These are phyloP conservation scores for Tachina grossa DNA, from an alignment of 2,888 invertebrate species.

Conservation along the genomic window DNA sequence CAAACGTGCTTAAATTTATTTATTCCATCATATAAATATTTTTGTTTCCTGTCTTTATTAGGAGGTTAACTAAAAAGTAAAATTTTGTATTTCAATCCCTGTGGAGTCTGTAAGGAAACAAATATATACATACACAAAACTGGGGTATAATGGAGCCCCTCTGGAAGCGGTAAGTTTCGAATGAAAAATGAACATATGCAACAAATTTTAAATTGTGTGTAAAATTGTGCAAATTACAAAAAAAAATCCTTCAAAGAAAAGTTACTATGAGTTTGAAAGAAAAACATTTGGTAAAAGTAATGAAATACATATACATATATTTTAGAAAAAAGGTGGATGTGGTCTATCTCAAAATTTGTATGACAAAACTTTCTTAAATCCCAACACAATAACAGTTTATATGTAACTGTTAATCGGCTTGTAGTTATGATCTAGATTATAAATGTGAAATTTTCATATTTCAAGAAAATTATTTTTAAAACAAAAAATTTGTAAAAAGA, in stretches of 20 bases:
- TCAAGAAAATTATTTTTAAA: no score
- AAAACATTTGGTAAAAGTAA: neutral
- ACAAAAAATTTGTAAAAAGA: no score
- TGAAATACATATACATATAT: no score
- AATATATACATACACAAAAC: slow-evolving; percentile 75
- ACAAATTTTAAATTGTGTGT: neutral
- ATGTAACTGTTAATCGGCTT: no score
- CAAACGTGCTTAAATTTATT: slow-evolving; percentile 16
- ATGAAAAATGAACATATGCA: neutral
- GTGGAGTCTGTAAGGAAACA: slow-evolving; percentile 66
- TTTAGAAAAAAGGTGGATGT: no score
- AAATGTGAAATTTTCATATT: no score
- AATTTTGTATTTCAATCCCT: slow-evolving; percentile 55
- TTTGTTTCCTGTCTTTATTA: slow-evolving; percentile 58
- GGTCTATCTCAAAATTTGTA: no score
- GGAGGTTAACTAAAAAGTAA: slow-evolving; percentile 71
- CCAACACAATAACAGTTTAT: no score
- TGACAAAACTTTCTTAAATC: no score
- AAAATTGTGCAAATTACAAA: neutral
- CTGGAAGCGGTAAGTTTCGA: slow-evolving; percentile 81
- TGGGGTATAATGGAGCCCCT: slow-evolving; percentile 82
- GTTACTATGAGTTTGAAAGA: neutral
- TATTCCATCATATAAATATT: slow-evolving; percentile 25
- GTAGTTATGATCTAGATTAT: no score
- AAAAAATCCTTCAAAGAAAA: neutral